Conservation (phyloP, 2,113 vertebrate genomes). For the Corythoichthys intestinalis region DNA sequence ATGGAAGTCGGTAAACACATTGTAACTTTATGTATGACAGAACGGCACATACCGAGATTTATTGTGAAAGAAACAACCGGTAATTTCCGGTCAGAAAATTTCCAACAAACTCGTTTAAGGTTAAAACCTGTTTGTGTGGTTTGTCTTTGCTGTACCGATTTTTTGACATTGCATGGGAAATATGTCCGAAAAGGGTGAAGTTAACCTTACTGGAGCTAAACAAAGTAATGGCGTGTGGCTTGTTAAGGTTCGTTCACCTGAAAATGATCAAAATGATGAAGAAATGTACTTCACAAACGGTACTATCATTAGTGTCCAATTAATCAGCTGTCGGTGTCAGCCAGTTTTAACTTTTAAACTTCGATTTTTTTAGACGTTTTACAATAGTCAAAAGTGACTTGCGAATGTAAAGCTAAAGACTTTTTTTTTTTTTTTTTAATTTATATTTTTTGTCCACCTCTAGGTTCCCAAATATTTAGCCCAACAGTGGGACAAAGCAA, state of each 20-base stretch:
- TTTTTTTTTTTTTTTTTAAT: not conserved
- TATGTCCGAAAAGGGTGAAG: constrained; percentile 76
- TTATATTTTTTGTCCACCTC: no score
- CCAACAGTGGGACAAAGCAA: constrained; percentile 84
- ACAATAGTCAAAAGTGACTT: not conserved
- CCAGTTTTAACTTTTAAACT: not conserved
- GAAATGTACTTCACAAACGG: not conserved
- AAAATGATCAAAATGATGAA: not conserved
- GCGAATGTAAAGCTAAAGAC: not conserved
- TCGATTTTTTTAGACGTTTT: not conserved
- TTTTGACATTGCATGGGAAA: not conserved
- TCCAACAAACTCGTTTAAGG: not conserved
- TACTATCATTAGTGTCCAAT: not conserved
- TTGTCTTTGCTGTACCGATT: not conserved
- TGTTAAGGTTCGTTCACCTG: constrained; percentile 56
- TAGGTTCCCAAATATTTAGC: constrained; percentile 87
- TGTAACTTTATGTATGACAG: not conserved
- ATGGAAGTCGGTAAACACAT: not conserved
- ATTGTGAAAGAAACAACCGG: not conserved
- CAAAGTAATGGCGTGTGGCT: constrained; percentile 59
- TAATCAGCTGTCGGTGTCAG: not conserved
- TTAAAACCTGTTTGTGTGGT: not conserved
- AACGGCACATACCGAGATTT: not conserved
- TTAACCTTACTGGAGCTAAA: constrained; percentile 82
- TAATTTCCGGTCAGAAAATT: not conserved